phyloP scores from a whole-genome alignment of 2,797 vertebrate genomes.

The Gadopsis marmoratus region DNA sequence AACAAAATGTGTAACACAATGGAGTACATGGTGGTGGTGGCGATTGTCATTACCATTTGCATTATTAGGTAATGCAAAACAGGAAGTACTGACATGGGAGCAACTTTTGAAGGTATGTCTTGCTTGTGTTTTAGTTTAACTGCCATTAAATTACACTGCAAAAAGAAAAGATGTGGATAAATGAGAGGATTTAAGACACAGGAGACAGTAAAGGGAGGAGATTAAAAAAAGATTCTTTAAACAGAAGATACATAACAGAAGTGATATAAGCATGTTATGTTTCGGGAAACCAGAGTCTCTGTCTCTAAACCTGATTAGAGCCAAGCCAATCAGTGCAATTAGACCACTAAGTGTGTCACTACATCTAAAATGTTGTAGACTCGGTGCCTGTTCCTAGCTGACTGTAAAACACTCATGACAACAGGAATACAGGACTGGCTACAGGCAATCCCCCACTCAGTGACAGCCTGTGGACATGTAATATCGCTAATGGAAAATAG shows the following conservation, averaged over 20 bases:
- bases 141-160: slow-evolving; percentile 20
- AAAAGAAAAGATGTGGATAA: not conserved
- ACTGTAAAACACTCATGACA: slow-evolving; percentile 29
- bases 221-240: slow-evolving; percentile 5
- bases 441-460: not conserved
- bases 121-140: slow-evolving; percentile 23
- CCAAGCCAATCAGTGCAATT: slow-evolving; percentile 74
- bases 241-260: slow-evolving; percentile 18
- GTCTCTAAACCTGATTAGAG: slow-evolving; percentile 78
- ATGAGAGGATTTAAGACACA: not conserved
- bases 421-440: slow-evolving; percentile 15
- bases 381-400: slow-evolving; percentile 13
- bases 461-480: slow-evolving; percentile 3
- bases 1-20: slow-evolving; percentile 45
- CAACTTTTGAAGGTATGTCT: slow-evolving; percentile 15
- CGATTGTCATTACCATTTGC: slow-evolving; percentile 43
- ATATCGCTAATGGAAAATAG: slow-evolving; percentile 1
- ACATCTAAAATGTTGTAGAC: slow-evolving; percentile 22
- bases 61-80: slow-evolving; percentile 31
- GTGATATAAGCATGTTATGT: slow-evolving; percentile 64
- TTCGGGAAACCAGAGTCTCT: slow-evolving; percentile 63
- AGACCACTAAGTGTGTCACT: slow-evolving; percentile 47
- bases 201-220: not conserved
- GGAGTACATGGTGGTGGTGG: slow-evolving; percentile 10
- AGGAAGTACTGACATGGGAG: slow-evolving; percentile 22